These are phyloP conservation scores for Rhopalosiphum padi DNA, from an alignment of 1,140 invertebrate genomes.

Conservation along the genomic window DNA sequence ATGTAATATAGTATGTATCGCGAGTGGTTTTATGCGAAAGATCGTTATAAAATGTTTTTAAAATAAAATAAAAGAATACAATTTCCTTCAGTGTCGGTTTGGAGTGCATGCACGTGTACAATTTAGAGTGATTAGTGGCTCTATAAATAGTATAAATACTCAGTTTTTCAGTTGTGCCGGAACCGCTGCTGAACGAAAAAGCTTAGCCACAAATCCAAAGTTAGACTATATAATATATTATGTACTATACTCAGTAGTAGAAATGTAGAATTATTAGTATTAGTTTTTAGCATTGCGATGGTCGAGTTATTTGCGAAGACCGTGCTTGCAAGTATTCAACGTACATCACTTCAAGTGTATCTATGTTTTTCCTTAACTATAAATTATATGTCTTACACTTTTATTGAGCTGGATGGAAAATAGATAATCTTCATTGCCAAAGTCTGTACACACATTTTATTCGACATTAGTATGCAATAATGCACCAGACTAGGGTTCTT, in stretches of 20 bases:
- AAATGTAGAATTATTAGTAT: slow-evolving; percentile 1
- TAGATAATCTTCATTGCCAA: neutral
- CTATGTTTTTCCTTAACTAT: neutral
- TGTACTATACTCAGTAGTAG: neutral
- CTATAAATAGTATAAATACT: slow-evolving; percentile 3
- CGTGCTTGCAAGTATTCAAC: neutral
- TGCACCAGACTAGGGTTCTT: too few relatives aligned
- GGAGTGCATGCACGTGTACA: neutral
- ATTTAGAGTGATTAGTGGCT: neutral
- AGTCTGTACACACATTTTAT: neutral
- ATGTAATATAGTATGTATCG: too few relatives aligned
- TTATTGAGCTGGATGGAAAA: neutral
- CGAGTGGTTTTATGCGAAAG: neutral
- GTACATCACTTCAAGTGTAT: neutral
- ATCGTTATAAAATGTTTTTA: neutral
- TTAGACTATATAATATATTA: neutral
- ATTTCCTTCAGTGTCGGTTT: neutral
- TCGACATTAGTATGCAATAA: too few relatives aligned
- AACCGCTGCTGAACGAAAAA: neutral
- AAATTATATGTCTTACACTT: neutral
- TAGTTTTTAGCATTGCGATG: neutral
- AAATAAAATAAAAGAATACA: neutral
- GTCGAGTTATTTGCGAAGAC: neutral
- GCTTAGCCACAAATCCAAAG: neutral
- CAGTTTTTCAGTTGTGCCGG: neutral